These are phyloP conservation scores for Tapirus indicus DNA, from an alignment of 2,797 vertebrate species.

Conservation along the genomic window DNA sequence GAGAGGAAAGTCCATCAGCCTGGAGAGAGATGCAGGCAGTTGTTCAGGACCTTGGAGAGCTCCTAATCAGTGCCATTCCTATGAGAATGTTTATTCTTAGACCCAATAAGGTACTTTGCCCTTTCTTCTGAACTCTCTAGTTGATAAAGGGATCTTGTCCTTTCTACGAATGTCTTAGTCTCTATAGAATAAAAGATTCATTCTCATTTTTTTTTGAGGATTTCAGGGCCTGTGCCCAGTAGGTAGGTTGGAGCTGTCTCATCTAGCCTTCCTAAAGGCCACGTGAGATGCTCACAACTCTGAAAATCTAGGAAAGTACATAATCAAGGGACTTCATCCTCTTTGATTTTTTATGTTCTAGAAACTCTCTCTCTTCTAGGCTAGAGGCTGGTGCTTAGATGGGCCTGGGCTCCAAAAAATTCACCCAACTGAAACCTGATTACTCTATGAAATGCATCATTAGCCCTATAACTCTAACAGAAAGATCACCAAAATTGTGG, in stretches of 20 bases:
- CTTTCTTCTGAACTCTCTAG: constrained; percentile 28
- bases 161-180: constrained; percentile 22
- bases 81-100: neutral
- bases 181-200: neutral
- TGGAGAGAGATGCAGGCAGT: neutral
- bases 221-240: neutral
- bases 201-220: neutral
- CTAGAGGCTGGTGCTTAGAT: constrained; percentile 15
- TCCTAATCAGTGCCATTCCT: neutral
- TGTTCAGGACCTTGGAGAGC: constrained; percentile 81
- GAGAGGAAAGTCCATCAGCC: neutral
- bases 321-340: neutral
- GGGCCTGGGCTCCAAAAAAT: neutral
- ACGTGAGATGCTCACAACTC: neutral
- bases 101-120: neutral
- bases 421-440: neutral
- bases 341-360: constrained; percentile 21
- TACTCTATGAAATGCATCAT: neutral
- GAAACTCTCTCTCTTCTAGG: constrained; percentile 12
- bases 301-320: constrained; percentile 58
- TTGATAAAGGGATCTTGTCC: neutral
- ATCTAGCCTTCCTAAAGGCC: neutral
- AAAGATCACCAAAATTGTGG: neutral
- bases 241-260: neutral
- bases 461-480: constrained; percentile 1